phyloP scores from a whole-genome alignment of 2,113 vertebrate genomes.

The Sterna hirundo region DNA sequence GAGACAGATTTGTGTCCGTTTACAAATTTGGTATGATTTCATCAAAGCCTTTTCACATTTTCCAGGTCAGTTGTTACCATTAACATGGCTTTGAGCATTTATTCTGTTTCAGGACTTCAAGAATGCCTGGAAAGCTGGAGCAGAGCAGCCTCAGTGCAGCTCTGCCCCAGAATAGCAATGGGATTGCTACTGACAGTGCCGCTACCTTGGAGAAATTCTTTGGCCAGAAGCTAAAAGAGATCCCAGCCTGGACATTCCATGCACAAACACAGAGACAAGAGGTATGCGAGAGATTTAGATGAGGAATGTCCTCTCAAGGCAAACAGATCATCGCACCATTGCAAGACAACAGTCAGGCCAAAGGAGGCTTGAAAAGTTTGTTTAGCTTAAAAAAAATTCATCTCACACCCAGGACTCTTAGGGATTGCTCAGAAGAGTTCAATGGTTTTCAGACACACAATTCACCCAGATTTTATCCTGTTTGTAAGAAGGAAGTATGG shows the following conservation, averaged over 20 bases:
- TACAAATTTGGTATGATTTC: not conserved
- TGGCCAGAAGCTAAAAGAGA: not conserved
- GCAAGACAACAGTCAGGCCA: not conserved
- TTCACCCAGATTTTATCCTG: not conserved
- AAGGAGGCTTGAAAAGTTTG: not conserved
- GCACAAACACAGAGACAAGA: not conserved
- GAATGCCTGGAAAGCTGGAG: not conserved
- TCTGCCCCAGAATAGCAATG: not conserved
- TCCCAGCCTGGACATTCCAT: not conserved
- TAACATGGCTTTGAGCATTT: not conserved
- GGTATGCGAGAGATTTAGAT: not conserved
- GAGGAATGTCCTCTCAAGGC: not conserved
- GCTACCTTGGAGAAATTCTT: not conserved
- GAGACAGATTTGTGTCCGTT: not conserved
- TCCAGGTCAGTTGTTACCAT: not conserved
- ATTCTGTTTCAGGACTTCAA: not conserved
- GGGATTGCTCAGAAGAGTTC: not conserved
- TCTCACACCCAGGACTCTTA: not conserved
- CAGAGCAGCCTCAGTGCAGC: not conserved
- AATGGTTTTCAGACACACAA: not conserved
- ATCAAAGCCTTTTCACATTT: not conserved
- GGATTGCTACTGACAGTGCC: not conserved
- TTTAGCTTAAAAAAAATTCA: not conserved
- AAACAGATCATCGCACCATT: not conserved
- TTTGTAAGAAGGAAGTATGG: not conserved